Evolutionary conservation across 2,113 vertebrate genomes (phyloP).

Genomic region (Hemiprocne comata): DNA sequence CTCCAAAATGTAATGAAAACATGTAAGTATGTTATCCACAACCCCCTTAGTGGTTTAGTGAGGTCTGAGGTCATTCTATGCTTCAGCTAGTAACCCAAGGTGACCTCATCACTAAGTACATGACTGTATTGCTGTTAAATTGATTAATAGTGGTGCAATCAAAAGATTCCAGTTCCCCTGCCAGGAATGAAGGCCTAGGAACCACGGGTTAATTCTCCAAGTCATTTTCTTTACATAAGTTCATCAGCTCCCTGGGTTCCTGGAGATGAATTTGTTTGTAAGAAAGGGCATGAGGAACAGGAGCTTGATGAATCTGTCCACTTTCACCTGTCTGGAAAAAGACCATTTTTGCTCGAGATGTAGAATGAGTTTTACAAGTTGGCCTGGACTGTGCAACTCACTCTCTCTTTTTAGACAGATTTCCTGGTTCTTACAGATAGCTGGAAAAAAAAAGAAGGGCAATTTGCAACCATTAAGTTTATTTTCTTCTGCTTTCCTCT

Average conservation of each 20-base stretch:
- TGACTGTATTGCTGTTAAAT: conserved; percentile 26
- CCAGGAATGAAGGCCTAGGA: neutral
- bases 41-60: neutral
- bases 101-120: conserved; percentile 42
- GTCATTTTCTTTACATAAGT: neutral
- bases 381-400: neutral
- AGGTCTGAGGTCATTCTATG: conserved; percentile 26
- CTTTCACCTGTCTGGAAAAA: neutral
- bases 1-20: neutral
- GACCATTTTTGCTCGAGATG: neutral
- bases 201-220: neutral
- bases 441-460: neutral
- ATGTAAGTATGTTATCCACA: neutral
- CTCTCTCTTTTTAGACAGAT: neutral
- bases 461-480: too few species aligned
- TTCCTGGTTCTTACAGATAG: neutral
- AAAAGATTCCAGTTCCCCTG: neutral
- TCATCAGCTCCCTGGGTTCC: neutral
- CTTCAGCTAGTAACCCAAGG: conserved; percentile 44
- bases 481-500: neutral
- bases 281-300: neutral
- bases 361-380: neutral
- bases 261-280: neutral
- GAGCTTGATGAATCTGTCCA: neutral
- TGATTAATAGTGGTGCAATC: conserved; percentile 8